Evolutionary conservation across 2,797 vertebrate genomes (phyloP).

Genomic region (Notolabrus celidotus): DNA sequence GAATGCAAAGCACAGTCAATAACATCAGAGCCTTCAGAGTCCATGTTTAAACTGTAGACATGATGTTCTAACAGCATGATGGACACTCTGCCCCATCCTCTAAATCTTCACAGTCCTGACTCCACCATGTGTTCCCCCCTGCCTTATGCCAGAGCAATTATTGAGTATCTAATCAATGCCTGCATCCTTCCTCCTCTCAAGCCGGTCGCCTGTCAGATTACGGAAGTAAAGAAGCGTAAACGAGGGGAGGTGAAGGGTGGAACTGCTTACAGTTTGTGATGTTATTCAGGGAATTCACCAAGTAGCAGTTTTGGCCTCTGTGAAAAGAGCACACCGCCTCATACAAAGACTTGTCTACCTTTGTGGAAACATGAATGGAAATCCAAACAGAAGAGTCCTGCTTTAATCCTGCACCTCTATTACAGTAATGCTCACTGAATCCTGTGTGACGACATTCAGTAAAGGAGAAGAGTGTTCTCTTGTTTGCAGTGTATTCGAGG

Average conservation of each 20-base stretch:
- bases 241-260: conserved; percentile 18
- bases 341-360: background rate
- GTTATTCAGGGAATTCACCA: conserved; percentile 30
- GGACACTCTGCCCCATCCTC: background rate
- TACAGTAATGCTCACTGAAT: conserved; percentile 15
- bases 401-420: conserved; percentile 23
- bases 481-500: conserved; percentile 33
- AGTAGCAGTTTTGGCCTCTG: background rate
- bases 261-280: conserved; percentile 20
- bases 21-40: conserved; percentile 13
- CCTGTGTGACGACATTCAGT: conserved; percentile 21
- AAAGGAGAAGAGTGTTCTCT: conserved; percentile 12
- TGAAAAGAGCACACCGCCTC: conserved; percentile 15
- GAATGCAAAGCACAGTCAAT: background rate
- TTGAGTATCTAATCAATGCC: conserved; percentile 50
- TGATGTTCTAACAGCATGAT: background rate
- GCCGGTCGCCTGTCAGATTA: conserved; percentile 34
- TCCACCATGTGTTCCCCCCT: conserved; percentile 48
- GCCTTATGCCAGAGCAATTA: conserved; percentile 58
- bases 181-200: conserved; percentile 18
- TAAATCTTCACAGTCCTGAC: conserved; percentile 25
- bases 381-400: background rate
- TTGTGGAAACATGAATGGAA: conserved; percentile 10
- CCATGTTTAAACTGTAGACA: background rate
- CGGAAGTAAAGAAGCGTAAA: conserved; percentile 46